These are phyloP conservation scores for Serilophus lunatus DNA, from an alignment of 2,113 vertebrate species.

Conservation along the genomic window DNA sequence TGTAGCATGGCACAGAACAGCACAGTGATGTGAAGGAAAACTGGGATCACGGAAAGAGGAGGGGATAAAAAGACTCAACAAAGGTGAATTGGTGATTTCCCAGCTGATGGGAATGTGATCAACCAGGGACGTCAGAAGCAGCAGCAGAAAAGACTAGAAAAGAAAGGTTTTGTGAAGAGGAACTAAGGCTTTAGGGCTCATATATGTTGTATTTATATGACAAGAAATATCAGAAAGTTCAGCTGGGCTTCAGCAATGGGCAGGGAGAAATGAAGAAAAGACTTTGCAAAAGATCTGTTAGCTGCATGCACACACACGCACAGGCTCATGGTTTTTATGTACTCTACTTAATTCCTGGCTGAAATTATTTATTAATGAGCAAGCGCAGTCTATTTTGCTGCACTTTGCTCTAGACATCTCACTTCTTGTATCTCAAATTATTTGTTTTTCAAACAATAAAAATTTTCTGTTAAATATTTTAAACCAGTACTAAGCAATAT, in stretches of 20 bases:
- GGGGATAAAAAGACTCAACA: neutral
- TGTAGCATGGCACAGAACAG: fast-evolving
- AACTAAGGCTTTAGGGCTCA: neutral
- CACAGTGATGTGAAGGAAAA: neutral
- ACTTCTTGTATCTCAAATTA: neutral
- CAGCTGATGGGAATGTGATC: neutral
- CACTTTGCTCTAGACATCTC: neutral
- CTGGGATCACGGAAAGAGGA: neutral
- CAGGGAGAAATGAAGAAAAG: neutral
- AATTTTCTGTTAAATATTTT: slow-evolving; percentile 24
- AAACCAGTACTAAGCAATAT: neutral
- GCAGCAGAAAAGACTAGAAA: neutral
- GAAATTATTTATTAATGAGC: neutral
- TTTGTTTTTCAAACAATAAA: slow-evolving; percentile 5
- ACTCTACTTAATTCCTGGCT: neutral
- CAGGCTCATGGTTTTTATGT: neutral
- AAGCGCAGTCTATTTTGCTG: neutral
- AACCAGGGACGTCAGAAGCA: neutral
- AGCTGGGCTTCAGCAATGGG: neutral
- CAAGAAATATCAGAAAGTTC: neutral
- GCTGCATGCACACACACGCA: neutral
- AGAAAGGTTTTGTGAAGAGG: neutral
- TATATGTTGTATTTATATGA: neutral
- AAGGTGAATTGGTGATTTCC: neutral
- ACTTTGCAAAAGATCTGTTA: neutral